Evolutionary conservation across 2,113 vertebrate species (phyloP).

Genomic region (Anhinga rufa): DNA sequence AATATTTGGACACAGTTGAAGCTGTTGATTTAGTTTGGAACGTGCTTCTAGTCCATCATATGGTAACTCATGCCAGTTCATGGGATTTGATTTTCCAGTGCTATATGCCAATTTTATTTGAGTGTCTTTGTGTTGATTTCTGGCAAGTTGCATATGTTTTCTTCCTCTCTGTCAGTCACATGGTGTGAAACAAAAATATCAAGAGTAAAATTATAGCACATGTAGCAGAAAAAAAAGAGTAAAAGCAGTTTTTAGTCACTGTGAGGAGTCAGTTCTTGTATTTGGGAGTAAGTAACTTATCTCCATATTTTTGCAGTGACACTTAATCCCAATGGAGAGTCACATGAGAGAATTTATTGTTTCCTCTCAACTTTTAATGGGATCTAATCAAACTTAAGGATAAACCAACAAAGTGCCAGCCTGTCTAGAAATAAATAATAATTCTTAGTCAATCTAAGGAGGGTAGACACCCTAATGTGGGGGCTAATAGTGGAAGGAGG

Average conservation of each 20-base stretch:
- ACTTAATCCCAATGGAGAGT: background rate
- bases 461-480: background rate
- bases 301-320: background rate
- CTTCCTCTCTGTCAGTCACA: background rate
- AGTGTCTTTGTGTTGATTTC: background rate
- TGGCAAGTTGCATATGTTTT: background rate
- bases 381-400: background rate
- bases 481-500: background rate
- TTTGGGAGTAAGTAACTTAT: background rate
- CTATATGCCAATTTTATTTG: background rate
- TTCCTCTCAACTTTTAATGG: background rate
- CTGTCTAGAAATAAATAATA: background rate
- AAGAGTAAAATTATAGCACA: background rate
- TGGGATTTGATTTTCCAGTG: background rate
- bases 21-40: background rate
- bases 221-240: background rate
- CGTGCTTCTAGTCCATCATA: background rate
- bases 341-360: background rate
- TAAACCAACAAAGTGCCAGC: background rate
- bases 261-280: background rate
- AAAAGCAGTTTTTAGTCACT: background rate
- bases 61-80: background rate
- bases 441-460: background rate
- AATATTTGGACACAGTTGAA: background rate
- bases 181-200: background rate